Base-by-base conservation (phyloP, 1,140 invertebrate genomes). In the Papilio polyxenes region DNA sequence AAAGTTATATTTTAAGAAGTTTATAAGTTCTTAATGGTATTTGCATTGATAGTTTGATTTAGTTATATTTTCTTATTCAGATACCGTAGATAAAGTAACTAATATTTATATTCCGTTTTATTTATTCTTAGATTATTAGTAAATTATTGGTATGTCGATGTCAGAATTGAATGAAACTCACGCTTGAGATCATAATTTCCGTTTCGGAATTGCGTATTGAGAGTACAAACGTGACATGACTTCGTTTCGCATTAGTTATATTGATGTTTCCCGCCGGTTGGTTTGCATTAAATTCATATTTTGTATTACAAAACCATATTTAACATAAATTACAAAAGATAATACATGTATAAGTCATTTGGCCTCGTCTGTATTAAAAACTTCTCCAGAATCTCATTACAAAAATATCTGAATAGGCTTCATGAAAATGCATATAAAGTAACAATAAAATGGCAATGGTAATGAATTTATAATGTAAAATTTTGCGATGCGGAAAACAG, bases 141-240 rank as follows among this genome's bases (percentile, higher is more conserved):
- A 72, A 72, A 15, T 72, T 37, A 72, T 72, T 37, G 65, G 13
- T 40, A 72, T 40, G 11, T 72, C 65, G 65, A 72, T 72, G 11
- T 72, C 65, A 37, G 15, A 72, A 72, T 72, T 72, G 65, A 72
- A 31, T 72, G 65, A 72, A 72, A 72, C 31, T 37, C 65, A 72
- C 31, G 11, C 65, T 72, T 40, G 31, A 37, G 31, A 72, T 72
- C 65, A 72, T 72, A 72, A 72, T 72, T 72, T 72, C 65, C 65
- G 65, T 31, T 72, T 15, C 65, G 65, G 65, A 40, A 72, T 72
- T 72, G 65, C 31, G 65, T 72, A 72, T 72, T 72, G 65, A 72
- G 65, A 72, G 65, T 8, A 72, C 13, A 37, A 31, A 72, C 31
- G 65, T 72, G 65, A 72, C 65, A 37, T 72, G 65, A 13, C 31